phyloP scores from a whole-genome alignment of 2,113 vertebrate genomes.

The Paraplagusia blochii region DNA sequence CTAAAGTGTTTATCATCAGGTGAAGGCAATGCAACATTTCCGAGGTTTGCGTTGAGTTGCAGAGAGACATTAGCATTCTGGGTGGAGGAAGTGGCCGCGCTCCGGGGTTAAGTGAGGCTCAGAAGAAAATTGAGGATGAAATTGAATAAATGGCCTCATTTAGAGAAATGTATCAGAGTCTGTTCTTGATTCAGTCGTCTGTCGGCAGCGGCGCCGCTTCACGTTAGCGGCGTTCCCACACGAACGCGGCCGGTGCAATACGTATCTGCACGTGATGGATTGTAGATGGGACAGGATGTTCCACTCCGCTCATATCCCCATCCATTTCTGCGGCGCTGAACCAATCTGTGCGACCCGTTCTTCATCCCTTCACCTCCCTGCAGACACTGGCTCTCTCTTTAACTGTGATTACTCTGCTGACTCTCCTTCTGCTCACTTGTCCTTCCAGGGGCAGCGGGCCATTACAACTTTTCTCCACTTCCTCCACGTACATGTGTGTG shows the following conservation, averaged over 20 bases:
- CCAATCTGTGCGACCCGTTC: slow-evolving; percentile 50
- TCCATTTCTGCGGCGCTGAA: slow-evolving; percentile 56
- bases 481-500: slow-evolving; percentile 8
- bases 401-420: slow-evolving; percentile 66
- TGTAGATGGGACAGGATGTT: slow-evolving; percentile 62
- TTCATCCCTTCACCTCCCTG: slow-evolving; percentile 30
- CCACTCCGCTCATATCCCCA: slow-evolving; percentile 55
- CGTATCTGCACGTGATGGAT: slow-evolving; percentile 36
- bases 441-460: slow-evolving; percentile 67
- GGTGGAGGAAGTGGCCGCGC: slow-evolving; percentile 6
- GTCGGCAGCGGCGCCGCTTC: slow-evolving; percentile 30
- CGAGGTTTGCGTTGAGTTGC: slow-evolving; percentile 34
- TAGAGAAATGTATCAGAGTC: slow-evolving; percentile 33
- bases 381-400: slow-evolving; percentile 45
- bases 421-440: slow-evolving; percentile 48
- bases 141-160: slow-evolving; percentile 45
- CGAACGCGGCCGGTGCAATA: slow-evolving; percentile 3
- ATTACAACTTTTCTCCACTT: slow-evolving; percentile 54
- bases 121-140: slow-evolving; percentile 45
- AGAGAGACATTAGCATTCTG: slow-evolving; percentile 47
- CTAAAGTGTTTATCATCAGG: no score
- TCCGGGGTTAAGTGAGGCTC: slow-evolving; percentile 45
- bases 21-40: slow-evolving; percentile 22
- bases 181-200: slow-evolving; percentile 47
- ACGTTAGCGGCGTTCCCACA: slow-evolving; percentile 48